Evolutionary conservation across 2,888 invertebrate genomes (phyloP).

Genomic region (Andrena marginata): DNA sequence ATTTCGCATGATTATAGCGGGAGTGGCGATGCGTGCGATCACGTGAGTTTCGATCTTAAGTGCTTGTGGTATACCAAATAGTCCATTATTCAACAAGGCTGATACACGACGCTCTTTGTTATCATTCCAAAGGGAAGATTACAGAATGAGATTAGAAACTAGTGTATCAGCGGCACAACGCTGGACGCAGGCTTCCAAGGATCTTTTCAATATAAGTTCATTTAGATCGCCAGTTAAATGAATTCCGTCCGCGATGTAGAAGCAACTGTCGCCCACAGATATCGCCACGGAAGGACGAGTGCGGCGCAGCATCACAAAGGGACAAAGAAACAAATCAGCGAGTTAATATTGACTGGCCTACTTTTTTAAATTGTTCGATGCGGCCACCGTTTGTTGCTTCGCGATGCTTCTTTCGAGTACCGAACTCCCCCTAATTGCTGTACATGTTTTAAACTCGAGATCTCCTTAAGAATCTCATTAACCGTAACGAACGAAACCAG

Average conservation of each 20-base stretch:
- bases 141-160: neutral
- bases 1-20: too few species aligned
- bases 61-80: too few species aligned
- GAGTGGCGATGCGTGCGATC: too few species aligned
- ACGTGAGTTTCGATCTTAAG: too few species aligned
- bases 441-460: constrained; percentile 28
- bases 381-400: constrained; percentile 21
- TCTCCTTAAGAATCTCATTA: constrained; percentile 38
- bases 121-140: too few species aligned
- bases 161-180: neutral
- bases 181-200: neutral
- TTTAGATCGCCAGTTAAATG: constrained; percentile 11
- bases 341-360: constrained; percentile 59
- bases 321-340: constrained; percentile 54
- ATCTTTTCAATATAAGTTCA: neutral
- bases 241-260: constrained; percentile 9
- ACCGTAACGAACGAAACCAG: constrained; percentile 28
- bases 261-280: constrained; percentile 18
- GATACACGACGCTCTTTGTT: too few species aligned
- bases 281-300: constrained; percentile 12
- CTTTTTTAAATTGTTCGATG: constrained; percentile 38
- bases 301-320: constrained; percentile 8
- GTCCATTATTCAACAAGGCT: too few species aligned
- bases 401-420: constrained; percentile 36
- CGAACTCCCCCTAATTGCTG: constrained; percentile 48